Evolutionary conservation across 1,140 invertebrate genomes (phyloP), one percentile per base, ranked within the genome.

Genomic region (Varroa destructor): DNA sequence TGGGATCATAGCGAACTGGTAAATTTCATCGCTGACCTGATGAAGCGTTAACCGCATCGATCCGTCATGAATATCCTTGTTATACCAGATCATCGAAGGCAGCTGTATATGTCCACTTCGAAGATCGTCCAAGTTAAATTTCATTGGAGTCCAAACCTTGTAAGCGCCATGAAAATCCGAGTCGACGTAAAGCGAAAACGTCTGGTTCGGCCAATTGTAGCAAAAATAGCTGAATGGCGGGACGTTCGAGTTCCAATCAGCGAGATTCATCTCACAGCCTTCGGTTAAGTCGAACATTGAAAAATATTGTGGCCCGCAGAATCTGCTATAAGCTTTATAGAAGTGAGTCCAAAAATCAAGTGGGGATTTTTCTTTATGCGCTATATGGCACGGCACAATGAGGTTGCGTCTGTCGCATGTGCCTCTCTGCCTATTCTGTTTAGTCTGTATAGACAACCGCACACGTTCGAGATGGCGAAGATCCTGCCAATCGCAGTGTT

Each of bases 191-290:
- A 67, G 40, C 36, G 46, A 40, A 46, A 67, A 67, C 12, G 12
- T 67, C 37, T 40, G 61, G 3, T 14, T n/a, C 14, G 40, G 12
- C 40, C 40, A 40, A 40, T 4, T 43, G 40, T 36, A 67, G 61
- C 61, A 67, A 8, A 67, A 5, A 46, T 67, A 67, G 61, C 61
- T 67, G 61, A 67, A 67, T 5, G 61, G 61, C 40, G 14, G 12
- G 8, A 46, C 37, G 12, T 12, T 46, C 3, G 14, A 14, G 40
- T 40, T 37, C 12, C 36, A 67, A 14, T 12, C 40, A 8, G 14
- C 36, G 2, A 67, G 61, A 37, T 67, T 67, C 61, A 67, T 43
- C 12, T 67, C 36, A 8, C 61, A 67, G 12, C 40, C 14, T 10
- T 67, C 61, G 12, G 61, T 67, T 1, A 67, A 10, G 61, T 67